Evolutionary conservation across 2,797 vertebrate species (phyloP), one percentile per base, ranked within the genome.

Genomic region (Smutsia gigantea): DNA sequence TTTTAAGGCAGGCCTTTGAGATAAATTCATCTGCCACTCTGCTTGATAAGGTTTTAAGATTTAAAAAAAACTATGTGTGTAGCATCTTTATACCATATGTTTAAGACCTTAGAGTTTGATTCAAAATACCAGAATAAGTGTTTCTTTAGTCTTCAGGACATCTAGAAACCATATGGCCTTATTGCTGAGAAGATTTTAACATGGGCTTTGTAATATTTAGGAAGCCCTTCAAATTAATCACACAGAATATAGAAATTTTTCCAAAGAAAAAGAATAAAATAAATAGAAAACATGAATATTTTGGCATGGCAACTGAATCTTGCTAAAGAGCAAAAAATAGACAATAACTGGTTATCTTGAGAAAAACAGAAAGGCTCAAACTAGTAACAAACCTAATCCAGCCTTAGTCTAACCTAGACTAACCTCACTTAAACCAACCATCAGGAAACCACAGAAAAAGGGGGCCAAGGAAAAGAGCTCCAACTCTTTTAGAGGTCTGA

Each of bases 91-190:
- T 11, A 59, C 15, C 68, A 63, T 64, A 89, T 63, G 74, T 71
- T 93, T 78, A 83, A 94, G 63, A 87, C 66, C 64, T 92, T 59
- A 71, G 79, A 84, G 49, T 81, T 66, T 87, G 59, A 87, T 49
- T 94, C 21, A 84, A 94, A 92, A 63, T 92, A 94, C 83, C 79
- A 89, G 68, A 82, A 0, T 53, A 90, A 81, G 68, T 94, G 37
- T 63, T 97, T 53, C 39, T 83, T 93, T 85, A 91, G 39, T 78
- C 72, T 85, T 8, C 39, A 83, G 82, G 95, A 69, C 53, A 93
- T 87, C 42, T 61, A 93, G 51, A 89, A 95, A 91, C 64, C 86
- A 90, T 71, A 87, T 69, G 79, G 49, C 9, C n/a, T 92, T 77
- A 79, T 0, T 86, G 31, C 27, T 87, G 59, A 79, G 31, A 93